phyloP scores from a whole-genome alignment of 2,113 vertebrate genomes.

The Eleginops maclovinus region DNA sequence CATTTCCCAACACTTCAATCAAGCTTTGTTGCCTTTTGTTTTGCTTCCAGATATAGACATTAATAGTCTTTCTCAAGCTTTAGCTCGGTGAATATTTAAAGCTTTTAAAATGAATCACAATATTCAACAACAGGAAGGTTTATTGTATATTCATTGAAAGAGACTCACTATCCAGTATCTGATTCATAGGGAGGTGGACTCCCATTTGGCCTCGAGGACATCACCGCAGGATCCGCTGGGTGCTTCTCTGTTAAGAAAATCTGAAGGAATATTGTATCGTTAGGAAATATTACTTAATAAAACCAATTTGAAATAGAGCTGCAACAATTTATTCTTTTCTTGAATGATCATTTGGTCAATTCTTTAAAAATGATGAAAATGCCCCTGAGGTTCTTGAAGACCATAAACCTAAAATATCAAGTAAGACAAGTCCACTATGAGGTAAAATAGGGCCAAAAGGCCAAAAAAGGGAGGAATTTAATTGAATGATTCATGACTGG shows the following conservation, averaged over 20 bases:
- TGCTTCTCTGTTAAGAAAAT: slow-evolving; percentile 1
- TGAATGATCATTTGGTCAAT: not conserved
- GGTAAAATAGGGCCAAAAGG: not conserved
- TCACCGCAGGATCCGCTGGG: slow-evolving; percentile 63
- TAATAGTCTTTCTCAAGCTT: not conserved
- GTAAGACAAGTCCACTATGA: not conserved
- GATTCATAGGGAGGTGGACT: slow-evolving; percentile 92
- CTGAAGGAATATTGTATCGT: not conserved
- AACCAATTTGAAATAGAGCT: not conserved
- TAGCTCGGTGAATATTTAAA: not conserved
- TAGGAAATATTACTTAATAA: not conserved
- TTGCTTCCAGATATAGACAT: not conserved
- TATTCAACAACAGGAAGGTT: not conserved
- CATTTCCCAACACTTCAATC: not conserved
- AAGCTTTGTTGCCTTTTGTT: not conserved
- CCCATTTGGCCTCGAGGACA: slow-evolving; percentile 87
- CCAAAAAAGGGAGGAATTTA: not conserved
- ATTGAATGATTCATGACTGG: not conserved
- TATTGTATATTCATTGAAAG: not conserved
- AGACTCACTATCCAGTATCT: slow-evolving; percentile 86
- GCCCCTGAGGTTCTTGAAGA: no score
- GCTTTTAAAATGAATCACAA: not conserved
- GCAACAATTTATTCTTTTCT: not conserved
- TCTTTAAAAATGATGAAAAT: no score
- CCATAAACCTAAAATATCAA: not conserved